Base-by-base conservation (phyloP, 2,888 invertebrate species). In the Oligia latruncula region DNA sequence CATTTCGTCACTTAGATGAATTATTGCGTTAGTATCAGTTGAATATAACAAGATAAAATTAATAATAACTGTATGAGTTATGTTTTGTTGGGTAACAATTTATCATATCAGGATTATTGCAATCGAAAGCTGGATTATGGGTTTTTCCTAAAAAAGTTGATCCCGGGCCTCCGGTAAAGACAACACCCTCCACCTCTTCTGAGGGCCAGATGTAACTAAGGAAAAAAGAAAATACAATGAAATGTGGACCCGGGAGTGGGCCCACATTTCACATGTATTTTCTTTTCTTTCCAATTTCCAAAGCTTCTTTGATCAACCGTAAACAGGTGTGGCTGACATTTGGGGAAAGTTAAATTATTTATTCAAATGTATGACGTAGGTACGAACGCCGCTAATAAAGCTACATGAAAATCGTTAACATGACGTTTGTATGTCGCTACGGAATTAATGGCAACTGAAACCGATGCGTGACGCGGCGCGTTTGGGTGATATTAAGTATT, bases 281-380 rank as follows among this genome's bases (percentile, higher is more conserved):
- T 58, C 58, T 58, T 58, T 58, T n/a, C 58, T n/a, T 9, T n/a
- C 23, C n/a, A 58, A 9, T 58, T 35, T 6, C 8, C n/a, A 79
- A 65, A 80, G 29, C 85, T 66, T 49, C n/a, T 66, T 71, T 80
- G 55, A 66, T 66, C 35, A n/a, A 55, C 40, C 15, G 29, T 55
- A 43, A 46, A 43, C 29, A 68, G 58, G 65, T 66, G 49, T 71
- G 35, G 43, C 52, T 73, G 64, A 65, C 20, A 52, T 85, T 77
- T 81, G 20, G 65, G 81, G 40, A 81, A 83, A 77, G 35, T 49
- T 40, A 35, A 58, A 55, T 82, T 29, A 74, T 35, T 55, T 74
- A 71, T 71, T 75, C 60, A 86, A 79, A 79, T 55, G 35, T 65
- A 40, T 78, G 74, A 73, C 78, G 78, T 68, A 65, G 80, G 40